Base-by-base conservation (phyloP, 2,888 invertebrate genomes). In the Protophormia terraenovae region DNA sequence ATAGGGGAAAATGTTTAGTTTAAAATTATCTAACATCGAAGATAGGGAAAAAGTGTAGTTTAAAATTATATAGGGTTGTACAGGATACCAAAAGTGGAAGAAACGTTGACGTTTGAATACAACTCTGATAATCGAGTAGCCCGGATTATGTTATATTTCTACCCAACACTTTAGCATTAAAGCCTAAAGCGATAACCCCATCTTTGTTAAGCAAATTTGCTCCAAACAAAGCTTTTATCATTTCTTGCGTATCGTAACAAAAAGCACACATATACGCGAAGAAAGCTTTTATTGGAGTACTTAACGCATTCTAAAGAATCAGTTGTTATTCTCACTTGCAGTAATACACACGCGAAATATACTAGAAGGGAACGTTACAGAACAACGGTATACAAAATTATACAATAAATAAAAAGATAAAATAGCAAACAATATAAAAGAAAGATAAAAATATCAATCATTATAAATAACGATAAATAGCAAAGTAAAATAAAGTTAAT, bases 281-380 rank as follows among this genome's bases (percentile, higher is more conserved):
- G 67, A 75, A 72, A 64, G 66, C 77, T 80, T 67, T 71, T 32
- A 12, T 72, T 83, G 75, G 64, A 75, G 72, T 53, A 77, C n/a
- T n/a, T n/a, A 84, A 84, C 84, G 71, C 60, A 76, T 75, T 69
- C 38, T 41, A 29, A 45, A 58, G 35, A 77, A 77, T 75, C 84
- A 84, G 84, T 84, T 84, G 67, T 77, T 55, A 69, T 78, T 84
- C 73, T 84, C 81, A 67, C 53, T 73, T 84, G 67, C 73, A 81
- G 67, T 72, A 67, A 84, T 60, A 66, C 60, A 73, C 60, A 62
- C 72, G 80, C 66, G 27, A 38, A 69, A 4, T 0, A 14, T n/a
- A 10, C 6, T 14, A 6, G 1, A 62, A 64, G 10, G 5, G 22
- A 29, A 64, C 22, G 55, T 58, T 55, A 45, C 47, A 47, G 72